phyloP scores from a whole-genome alignment of 2,888 invertebrate species.

The Platycheirus albimanus region DNA sequence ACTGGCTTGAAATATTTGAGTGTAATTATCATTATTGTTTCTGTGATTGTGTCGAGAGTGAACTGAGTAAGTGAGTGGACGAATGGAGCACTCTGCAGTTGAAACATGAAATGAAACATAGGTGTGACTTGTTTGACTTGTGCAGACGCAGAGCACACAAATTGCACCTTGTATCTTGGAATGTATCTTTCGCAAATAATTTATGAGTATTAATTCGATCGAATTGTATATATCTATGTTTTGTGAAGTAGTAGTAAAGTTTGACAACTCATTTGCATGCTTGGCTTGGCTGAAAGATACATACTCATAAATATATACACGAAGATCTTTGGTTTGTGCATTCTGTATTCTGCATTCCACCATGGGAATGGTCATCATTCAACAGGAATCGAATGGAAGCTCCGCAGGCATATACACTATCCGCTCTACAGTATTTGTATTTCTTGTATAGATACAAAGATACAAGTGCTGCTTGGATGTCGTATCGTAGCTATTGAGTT shows the following conservation, averaged over 20 bases:
- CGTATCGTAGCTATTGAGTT: background rate
- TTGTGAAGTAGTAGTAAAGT: too few species aligned
- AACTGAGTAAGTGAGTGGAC: too few species aligned
- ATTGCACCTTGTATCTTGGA: conserved; percentile 41
- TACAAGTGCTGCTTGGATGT: background rate
- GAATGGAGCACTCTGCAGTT: conserved; percentile 19
- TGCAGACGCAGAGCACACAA: conserved; percentile 38
- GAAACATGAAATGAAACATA: background rate
- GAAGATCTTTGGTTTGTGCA: background rate
- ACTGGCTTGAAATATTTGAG: conserved; percentile 46
- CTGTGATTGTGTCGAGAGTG: conserved; percentile 46
- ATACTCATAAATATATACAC: too few species aligned
- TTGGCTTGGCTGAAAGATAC: background rate
- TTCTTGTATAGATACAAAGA: too few species aligned
- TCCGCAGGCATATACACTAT: background rate
- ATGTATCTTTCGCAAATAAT: conserved; percentile 65
- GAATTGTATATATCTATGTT: conserved; percentile 50
- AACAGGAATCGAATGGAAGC: conserved; percentile 31
- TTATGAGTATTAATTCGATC: conserved; percentile 67
- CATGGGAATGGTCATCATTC: conserved; percentile 58
- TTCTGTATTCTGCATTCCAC: background rate
- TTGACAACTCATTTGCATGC: conserved; percentile 72
- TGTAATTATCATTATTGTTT: conserved; percentile 73
- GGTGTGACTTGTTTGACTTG: conserved; percentile 69
- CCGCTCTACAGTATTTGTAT: background rate